phyloP scores from a whole-genome alignment of 2,888 invertebrate genomes.

The Eristalis intricaria region DNA sequence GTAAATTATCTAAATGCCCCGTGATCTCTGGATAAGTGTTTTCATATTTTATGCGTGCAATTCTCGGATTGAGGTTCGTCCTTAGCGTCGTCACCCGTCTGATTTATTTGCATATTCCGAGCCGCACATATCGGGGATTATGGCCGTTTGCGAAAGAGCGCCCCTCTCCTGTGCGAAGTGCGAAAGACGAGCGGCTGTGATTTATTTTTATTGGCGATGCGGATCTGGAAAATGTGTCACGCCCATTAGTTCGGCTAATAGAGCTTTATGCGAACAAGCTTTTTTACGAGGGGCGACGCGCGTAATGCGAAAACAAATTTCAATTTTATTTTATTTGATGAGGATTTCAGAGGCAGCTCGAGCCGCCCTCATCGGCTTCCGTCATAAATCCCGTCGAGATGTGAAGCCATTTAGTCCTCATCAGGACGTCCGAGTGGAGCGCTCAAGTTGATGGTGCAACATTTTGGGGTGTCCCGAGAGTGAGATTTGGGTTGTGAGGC shows the following conservation, averaged over 20 bases:
- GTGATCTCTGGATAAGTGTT: neutral
- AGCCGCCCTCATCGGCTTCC: no score
- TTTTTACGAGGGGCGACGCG: neutral
- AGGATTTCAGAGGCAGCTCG: no score
- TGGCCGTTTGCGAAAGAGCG: neutral
- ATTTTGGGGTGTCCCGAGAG: no score
- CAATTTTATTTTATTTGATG: no score
- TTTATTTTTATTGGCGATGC: neutral
- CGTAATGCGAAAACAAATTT: no score
- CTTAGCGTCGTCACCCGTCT: neutral
- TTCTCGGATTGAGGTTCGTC: neutral
- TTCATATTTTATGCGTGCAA: constrained; percentile 2
- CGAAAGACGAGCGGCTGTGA: neutral
- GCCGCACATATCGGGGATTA: neutral
- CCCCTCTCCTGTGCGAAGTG: neutral
- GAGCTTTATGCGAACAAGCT: neutral
- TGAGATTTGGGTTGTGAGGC: no score
- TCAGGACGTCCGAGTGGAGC: no score
- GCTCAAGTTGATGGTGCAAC: no score
- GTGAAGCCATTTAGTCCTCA: no score
- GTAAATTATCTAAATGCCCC: constrained; percentile 27
- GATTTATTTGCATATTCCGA: neutral
- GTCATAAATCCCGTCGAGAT: no score
- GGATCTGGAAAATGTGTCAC: neutral
- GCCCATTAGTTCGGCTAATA: neutral